Base-by-base conservation (phyloP, 2,888 invertebrate genomes). In the Agrilus mali region DNA sequence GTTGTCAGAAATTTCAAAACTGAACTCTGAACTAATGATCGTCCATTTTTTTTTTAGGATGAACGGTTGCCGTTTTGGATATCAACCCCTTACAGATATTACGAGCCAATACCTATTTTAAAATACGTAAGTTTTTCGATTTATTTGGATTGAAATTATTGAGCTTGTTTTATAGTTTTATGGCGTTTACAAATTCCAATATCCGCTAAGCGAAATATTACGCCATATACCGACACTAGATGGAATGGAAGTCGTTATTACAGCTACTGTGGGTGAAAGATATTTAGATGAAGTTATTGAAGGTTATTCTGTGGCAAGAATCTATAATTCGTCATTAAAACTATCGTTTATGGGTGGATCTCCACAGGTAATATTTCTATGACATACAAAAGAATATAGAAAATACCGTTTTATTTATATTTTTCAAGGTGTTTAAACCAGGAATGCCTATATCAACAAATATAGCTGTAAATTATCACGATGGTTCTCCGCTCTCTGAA, bases 391-490 rank as follows among this genome's bases (percentile, higher is more conserved):
- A 10, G 10, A 27, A 27, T 27, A 27, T 27, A 27, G 10, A 8
- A 27, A 27, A 27, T 10, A 22, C 10, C 4, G n/a, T 27, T 10
- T 27, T 4, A 10, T 27, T 8, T 2, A 8, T 27, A 27, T 27
- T 27, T 22, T 10, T 27, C 2, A 27, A 27, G 27, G 84, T 96
- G 13, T 95, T 95, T 68, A 96, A 95, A 64, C 95, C 96, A 0
- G 76, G 87, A 7, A 93, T 95, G 86, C 89, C 93, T 0, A 85
- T 92, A 57, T 82, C 82, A 48, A 74, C 82, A 38, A 89, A 89
- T 64, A 86, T 86, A 66, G 77, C 81, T 70, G 37, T 4, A 54
- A 67, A 2, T 65, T 90, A 87, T 66, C 88, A 89, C 63, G 95
- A 96, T 65, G 88, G 90, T 2, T 90, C 94, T 0, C 80, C 81